Evolutionary conservation across 1,140 invertebrate genomes (phyloP), one percentile per base, ranked within the genome.

Genomic region (Helicoverpa zea): DNA sequence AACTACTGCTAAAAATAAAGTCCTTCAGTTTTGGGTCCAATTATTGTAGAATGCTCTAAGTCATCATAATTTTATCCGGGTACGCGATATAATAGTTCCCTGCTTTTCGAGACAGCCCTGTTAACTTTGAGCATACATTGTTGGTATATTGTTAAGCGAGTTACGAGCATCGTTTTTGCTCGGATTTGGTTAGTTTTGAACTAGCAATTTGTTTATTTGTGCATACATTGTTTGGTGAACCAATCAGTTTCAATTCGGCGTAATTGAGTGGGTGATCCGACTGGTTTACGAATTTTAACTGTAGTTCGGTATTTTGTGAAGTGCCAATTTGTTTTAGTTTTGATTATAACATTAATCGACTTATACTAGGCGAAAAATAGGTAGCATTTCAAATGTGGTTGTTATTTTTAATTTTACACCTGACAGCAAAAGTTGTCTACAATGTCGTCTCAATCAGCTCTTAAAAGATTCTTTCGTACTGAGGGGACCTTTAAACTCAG

Each of bases 181-280:
- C n/a, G 64, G n/a, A 59, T 49, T 79, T 52, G 49, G 52, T 68
- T 68, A 79, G 76, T 68, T 79, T 70, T 54, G 54, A 68, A 70
- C 76, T 35, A 70, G 64, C 76, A 79, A 70, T 79, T 79, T 58
- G 76, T 79, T 79, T 79, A 79, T 70, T 70, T 70, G 52, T 35
- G 2, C 61, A 52, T 54, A 66, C 61, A 77, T 54, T 77, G 61
- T 77, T 66, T 72, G 68, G 47, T n/a, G 12, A 58, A 49, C 76
- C 76, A 58, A 79, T 59, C 64, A n/a, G 18, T 79, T 70, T 79
- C 63, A 52, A 77, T 77, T 73, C 54, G n/a, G 14, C 13, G 10
- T 43, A 58, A 73, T 18, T 58, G 30, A 16, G 23, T 18, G 13
- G 23, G 1, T 43, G 2, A 43, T 73, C 52, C 14, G 29, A 51